phyloP scores from a whole-genome alignment of 1,140 invertebrate genomes.

The Brachionus koreanus region DNA sequence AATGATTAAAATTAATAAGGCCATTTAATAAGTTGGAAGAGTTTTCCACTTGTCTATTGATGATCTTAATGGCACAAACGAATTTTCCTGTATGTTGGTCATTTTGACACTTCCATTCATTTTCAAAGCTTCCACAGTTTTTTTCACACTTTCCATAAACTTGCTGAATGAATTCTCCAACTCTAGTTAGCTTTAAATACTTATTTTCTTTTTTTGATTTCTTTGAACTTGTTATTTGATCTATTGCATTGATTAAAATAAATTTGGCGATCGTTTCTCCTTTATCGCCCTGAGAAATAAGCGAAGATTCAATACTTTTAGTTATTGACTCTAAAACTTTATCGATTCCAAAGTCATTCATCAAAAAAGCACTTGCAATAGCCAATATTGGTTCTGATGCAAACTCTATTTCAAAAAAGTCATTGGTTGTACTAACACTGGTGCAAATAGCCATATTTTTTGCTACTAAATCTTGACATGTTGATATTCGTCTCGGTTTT shows the following conservation, averaged over 20 bases:
- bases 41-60: not conserved
- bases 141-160: not conserved
- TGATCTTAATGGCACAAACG: not conserved
- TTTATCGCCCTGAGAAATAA: not conserved
- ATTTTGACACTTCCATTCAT: not conserved
- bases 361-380: not conserved
- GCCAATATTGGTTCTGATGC: not conserved
- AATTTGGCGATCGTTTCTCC: not conserved
- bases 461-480: not conserved
- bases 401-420: not conserved
- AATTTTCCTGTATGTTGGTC: not conserved
- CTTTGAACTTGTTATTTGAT: not conserved
- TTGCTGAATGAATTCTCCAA: not conserved
- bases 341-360: not conserved
- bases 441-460: slow-evolving; percentile 16
- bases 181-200: not conserved
- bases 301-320: not conserved
- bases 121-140: not conserved
- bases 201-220: not conserved
- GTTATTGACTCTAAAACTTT: not conserved
- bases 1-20: slow-evolving; percentile 14
- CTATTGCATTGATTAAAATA: not conserved
- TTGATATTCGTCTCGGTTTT: not conserved
- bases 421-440: not conserved
- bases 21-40: not conserved